Base-by-base conservation (phyloP, 2,113 vertebrate species). In the Apaloderma vittatum region DNA sequence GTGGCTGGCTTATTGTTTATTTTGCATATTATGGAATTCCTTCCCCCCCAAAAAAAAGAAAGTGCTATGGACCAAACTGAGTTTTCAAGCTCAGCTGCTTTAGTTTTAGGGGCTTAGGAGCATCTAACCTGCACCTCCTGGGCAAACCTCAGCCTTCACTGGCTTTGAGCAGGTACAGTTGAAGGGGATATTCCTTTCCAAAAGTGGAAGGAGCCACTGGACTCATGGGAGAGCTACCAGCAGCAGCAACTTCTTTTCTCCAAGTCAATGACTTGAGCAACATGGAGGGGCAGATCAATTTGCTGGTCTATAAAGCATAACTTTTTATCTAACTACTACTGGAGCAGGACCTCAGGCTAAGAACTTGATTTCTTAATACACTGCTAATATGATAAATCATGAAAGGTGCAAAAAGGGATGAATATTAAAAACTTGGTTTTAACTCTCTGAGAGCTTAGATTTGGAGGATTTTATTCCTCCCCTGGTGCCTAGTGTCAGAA, bases 41-140 rank as follows among this genome's bases (percentile, higher is more conserved):
- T 6, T 9, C 6, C 9, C 3, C 29, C 5, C 18, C 12, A 8
- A 9, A 29, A 24, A 1, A 2, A 30, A 34, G 36, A 57, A 27
- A 21, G 5, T n/a, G 30, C n/a, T 65, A 1, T 15, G 32, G 32
- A 5, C 62, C 43, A 63, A 65, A 30, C 3, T 16, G 36, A 66
- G 13, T 61, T 83, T 71, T 66, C 43, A 27, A 0, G 76, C 51
- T 58, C 43, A 18, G 17, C 29, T 71, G 13, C 26, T 74, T 55
- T 49, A 71, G 24, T 77, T 66, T 34, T 21, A 0, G 43, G 32
- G 22, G 2, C 46, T 92, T 79, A 59, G 23, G 13, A 52, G 34
- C 13, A 8, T 3, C 4, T 48, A 52, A 73, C 58, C 24, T 78
- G 22, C 17, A 34, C 7, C 32, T 73, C 40, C 7, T 57, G 48